phyloP scores from a whole-genome alignment of 2,113 vertebrate genomes.

The Gobio gobio region DNA sequence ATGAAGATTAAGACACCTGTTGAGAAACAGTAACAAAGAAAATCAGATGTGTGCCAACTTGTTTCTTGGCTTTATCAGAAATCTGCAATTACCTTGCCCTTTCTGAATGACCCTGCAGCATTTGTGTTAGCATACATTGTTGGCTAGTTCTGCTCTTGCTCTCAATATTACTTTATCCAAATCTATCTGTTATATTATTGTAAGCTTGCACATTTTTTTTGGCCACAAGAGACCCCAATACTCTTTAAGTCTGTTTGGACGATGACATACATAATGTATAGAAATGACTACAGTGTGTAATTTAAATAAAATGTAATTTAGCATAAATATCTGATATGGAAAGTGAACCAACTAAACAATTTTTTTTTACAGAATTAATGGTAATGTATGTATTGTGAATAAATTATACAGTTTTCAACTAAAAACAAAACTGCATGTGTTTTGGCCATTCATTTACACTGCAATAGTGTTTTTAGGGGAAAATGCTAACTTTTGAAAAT shows the following conservation, averaged over 20 bases:
- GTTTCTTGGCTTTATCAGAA: background rate
- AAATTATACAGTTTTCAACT: background rate
- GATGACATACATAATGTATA: background rate
- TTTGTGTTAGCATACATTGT: background rate
- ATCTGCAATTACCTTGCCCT: background rate
- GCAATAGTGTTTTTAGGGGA: too few relatives aligned
- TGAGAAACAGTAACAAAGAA: conserved; percentile 2
- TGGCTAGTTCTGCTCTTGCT: background rate
- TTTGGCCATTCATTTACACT: too few relatives aligned
- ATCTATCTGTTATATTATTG: background rate
- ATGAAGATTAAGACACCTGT: conserved; percentile 81
- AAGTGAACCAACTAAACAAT: background rate
- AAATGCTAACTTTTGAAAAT: too few relatives aligned
- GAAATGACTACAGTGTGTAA: background rate
- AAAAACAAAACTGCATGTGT: too few relatives aligned
- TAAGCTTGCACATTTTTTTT: background rate
- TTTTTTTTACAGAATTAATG: background rate
- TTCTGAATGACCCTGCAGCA: background rate
- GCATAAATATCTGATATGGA: background rate
- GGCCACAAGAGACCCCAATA: background rate
- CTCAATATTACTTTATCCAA: background rate
- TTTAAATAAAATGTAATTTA: background rate
- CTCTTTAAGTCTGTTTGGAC: background rate
- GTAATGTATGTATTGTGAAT: background rate
- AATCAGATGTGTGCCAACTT: background rate